Base-by-base conservation (phyloP, 2,888 invertebrate species). In the Phengaris alcon region DNA sequence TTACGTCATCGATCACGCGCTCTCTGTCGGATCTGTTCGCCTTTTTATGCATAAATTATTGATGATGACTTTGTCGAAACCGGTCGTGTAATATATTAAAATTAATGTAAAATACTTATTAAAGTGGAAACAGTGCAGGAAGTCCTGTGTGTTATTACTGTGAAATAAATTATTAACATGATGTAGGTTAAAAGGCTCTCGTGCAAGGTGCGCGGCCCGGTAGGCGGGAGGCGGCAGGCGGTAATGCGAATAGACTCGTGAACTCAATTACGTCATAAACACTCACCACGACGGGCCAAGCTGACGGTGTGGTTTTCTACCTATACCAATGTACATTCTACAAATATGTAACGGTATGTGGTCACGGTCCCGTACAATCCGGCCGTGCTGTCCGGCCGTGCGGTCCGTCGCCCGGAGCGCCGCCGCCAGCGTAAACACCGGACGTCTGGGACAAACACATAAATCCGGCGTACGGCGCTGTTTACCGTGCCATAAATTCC, bases 401-500 rank as follows among this genome's bases (percentile, higher is more conserved):
- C 59, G 5, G 22, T 15, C 22, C 59, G 59, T 10, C 15, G 59
- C 8, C 48, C 48, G 48, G 48, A 48, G 48, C 52, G 52, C 52
- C 52, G 4, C 35, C 52, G 10, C 22, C 22, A 22, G 3, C 1
- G 52, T 52, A 52, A 64, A 64, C 64, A 35, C 64, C 12, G 59
- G 22, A 22, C 35, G 6, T 64, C 64, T 35, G 35, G 22, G 35
- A 64, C 64, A 64, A 64, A 64, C 35, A 64, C 13, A 64, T 64
- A 64, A 64, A 64, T 64, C 64, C 35, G 64, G 64, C 59, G 35
- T 10, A 9, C 12, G 10, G 10, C 10, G 35, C 35, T 64, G 64
- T 64, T 64, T 64, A 44, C 64, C 64, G 35, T 35, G 10, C 64
- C 64, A 35, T 64, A 64, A 64, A 64, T 64, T 64, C 35, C 64